Conservation (phyloP, 2,113 vertebrate genomes). For the Onychostruthus taczanowskii region DNA sequence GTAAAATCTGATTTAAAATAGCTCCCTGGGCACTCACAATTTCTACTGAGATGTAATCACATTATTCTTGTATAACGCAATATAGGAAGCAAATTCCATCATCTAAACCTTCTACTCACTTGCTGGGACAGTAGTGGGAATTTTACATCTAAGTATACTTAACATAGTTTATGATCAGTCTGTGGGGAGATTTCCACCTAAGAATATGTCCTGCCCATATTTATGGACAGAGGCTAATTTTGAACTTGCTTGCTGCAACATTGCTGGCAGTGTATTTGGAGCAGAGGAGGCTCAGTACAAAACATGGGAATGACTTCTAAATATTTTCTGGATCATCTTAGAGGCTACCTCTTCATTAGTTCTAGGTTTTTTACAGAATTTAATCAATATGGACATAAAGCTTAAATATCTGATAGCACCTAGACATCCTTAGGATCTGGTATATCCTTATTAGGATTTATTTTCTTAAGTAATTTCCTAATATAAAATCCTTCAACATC, state of each 20-base stretch:
- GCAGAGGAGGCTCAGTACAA: background rate
- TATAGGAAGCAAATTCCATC: background rate
- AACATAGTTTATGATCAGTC: background rate
- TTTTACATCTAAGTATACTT: background rate
- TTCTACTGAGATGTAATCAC: background rate
- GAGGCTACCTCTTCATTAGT: background rate
- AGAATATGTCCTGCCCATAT: background rate
- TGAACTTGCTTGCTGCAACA: background rate
- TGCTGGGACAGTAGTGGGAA: background rate
- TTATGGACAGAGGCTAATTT: background rate
- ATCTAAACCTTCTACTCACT: background rate
- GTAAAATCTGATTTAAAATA: background rate
- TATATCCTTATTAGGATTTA: background rate
- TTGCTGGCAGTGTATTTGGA: background rate
- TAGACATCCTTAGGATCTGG: background rate
- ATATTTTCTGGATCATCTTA: background rate
- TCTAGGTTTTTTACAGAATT: background rate
- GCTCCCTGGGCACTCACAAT: background rate
- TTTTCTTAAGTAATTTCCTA: background rate
- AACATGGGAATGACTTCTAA: background rate
- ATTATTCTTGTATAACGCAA: background rate
- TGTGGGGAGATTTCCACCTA: background rate
- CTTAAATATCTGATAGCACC: background rate
- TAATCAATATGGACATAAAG: background rate
- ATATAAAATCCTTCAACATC: background rate